phyloP scores from a whole-genome alignment of 2,888 invertebrate species.

The Hemithea aestivaria region DNA sequence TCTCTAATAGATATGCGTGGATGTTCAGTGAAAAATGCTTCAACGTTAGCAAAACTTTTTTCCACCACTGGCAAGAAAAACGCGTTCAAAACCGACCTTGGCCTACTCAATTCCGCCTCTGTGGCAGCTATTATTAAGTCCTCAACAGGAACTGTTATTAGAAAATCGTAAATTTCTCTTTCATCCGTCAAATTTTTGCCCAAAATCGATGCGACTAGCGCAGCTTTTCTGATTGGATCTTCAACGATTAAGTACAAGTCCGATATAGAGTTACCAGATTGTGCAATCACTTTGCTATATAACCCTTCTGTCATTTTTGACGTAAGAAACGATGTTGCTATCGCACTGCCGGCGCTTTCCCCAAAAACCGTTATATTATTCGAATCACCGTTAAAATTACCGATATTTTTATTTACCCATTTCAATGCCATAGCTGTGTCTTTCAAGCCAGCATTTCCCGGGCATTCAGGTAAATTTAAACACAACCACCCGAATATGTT shows the following conservation, averaged over 20 bases:
- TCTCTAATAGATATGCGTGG: conserved; percentile 41
- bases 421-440: conserved; percentile 56
- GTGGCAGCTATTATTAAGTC: conserved; percentile 49
- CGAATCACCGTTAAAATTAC: conserved; percentile 52
- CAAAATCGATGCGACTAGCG: conserved; percentile 39
- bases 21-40: conserved; percentile 47
- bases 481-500: conserved; percentile 60
- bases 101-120: conserved; percentile 41
- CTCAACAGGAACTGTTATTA: conserved; percentile 41
- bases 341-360: conserved; percentile 60
- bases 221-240: conserved; percentile 50
- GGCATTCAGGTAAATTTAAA: conserved; percentile 55
- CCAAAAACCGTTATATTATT: conserved; percentile 57
- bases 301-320: conserved; percentile 53
- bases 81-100: conserved; percentile 37
- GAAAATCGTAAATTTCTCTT: conserved; percentile 41
- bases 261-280: conserved; percentile 51
- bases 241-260: conserved; percentile 53
- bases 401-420: conserved; percentile 62
- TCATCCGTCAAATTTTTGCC: conserved; percentile 41
- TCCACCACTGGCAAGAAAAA: conserved; percentile 57
- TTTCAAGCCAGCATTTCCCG: conserved; percentile 63
- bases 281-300: conserved; percentile 51
- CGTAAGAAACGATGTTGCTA: conserved; percentile 44
- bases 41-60: conserved; percentile 45